Evolutionary conservation across 2,888 invertebrate species (phyloP), one percentile per base, ranked within the genome.

Genomic region (Lasius platythorax): DNA sequence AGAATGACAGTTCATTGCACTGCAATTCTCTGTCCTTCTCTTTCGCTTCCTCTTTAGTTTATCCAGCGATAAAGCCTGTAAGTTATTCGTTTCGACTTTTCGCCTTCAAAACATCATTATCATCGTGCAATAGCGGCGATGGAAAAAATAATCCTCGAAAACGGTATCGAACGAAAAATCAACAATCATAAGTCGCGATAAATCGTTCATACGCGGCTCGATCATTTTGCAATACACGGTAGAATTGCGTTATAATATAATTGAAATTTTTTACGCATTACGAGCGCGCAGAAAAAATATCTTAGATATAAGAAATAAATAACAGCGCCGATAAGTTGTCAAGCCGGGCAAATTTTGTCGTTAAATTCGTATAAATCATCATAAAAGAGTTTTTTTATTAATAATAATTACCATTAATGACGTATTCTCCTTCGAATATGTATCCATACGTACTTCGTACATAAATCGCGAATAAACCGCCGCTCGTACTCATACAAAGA

Each of bases 1-100:
- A 58, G 78, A 40, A 73, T 46, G 46, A 79, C 74, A 46, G 79
- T 79, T 79, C 79, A 33, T 73, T 79, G 79, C 74, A 79, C 79
- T 12, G 61, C 18, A 28, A 23, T 64, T 50, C 50, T 56, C 28
- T 33, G 33, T 33, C 58, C 8, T n/a, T 56, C 40, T 61, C 46
- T 37, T 11, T 46, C 61, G n/a, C 79, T n/a, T 18, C 23, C 61
- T 33, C 50, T 79, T 28, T 11, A 23, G 6, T 37, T 37, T 43
- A 4, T 18, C 23, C 58, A 58, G 30, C 33, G 50, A 72, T 58
- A 30, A 56, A 78, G 33, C 18, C 18, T 9, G n/a, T 61, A 74
- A 81, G 73, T 11, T 81, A 50, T 37, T 46, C 15, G 6, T 46
- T 61, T 30, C 28, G 58, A 79, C 8, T 61, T 79, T 46, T 61